Evolutionary conservation across 92 coral and sea anemone genomes (phyloP).

Genomic region (Palythoa heliodiscus): DNA sequence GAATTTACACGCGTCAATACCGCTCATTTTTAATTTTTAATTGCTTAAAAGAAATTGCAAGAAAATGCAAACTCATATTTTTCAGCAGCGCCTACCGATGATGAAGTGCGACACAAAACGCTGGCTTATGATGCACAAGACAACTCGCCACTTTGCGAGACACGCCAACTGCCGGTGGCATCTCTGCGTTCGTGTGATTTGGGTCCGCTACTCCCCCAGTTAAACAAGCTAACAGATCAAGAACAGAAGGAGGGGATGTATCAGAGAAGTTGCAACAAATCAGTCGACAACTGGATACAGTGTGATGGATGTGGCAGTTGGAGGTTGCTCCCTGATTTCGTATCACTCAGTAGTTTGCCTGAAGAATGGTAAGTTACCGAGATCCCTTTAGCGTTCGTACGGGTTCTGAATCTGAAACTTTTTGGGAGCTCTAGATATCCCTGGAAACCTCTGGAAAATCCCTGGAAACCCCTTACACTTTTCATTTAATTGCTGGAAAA

Average conservation of each 20-base stretch:
- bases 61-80: neutral
- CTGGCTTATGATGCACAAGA: neutral
- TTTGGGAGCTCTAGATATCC: too few species aligned
- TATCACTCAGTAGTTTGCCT: conserved; percentile 62
- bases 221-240: neutral
- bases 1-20: neutral
- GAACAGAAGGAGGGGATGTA: neutral
- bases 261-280: neutral
- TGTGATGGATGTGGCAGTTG: conserved; percentile 75
- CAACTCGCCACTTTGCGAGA: neutral
- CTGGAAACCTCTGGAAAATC: too few species aligned
- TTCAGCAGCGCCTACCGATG: neutral
- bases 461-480: too few species aligned
- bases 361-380: conserved; percentile 67
- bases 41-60: neutral
- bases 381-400: neutral
- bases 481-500: too few species aligned
- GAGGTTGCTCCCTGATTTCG: conserved; percentile 68
- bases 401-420: too few species aligned
- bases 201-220: neutral
- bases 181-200: neutral
- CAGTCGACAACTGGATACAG: conserved; percentile 75
- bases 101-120: neutral
- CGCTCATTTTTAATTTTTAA: too few species aligned
- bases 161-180: neutral